Conservation (phyloP, 2,888 invertebrate genomes). For the Tupiocoris notatus region DNA sequence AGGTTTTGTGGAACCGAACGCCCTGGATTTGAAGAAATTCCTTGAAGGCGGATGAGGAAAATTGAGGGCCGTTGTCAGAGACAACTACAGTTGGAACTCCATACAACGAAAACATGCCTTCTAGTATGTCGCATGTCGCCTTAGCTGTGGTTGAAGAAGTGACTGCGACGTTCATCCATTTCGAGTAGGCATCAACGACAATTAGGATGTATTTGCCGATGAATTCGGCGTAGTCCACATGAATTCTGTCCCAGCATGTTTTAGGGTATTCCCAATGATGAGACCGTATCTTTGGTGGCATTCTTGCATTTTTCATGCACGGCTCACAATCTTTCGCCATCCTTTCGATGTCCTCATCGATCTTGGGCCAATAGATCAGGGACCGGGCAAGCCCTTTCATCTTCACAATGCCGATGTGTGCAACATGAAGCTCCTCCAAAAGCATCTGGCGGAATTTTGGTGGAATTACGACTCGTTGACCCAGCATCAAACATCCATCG, state of each 20-base stretch:
- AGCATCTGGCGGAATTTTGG: constrained; percentile 10
- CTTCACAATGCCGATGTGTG: constrained; percentile 16
- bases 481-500: constrained; percentile 11
- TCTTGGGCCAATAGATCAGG: neutral
- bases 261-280: constrained; percentile 49
- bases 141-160: constrained; percentile 43
- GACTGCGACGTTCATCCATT: constrained; percentile 49
- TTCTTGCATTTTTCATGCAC: neutral
- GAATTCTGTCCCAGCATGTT: constrained; percentile 47
- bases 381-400: constrained; percentile 21
- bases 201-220: constrained; percentile 47
- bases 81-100: constrained; percentile 46
- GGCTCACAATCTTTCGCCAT: constrained; percentile 48
- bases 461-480: constrained; percentile 16
- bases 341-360: constrained; percentile 13
- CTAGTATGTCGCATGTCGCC: constrained; percentile 41
- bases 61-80: constrained; percentile 46
- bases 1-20: constrained; percentile 46
- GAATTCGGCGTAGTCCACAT: constrained; percentile 48
- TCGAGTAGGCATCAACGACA: constrained; percentile 49
- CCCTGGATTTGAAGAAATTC: constrained; percentile 45
- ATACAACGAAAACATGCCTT: constrained; percentile 43
- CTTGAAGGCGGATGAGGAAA: constrained; percentile 39
- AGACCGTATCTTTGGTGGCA: constrained; percentile 18
- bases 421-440: constrained; percentile 16